Evolutionary conservation across 2,113 vertebrate genomes (phyloP).

Genomic region (Micronycteris hirsuta): DNA sequence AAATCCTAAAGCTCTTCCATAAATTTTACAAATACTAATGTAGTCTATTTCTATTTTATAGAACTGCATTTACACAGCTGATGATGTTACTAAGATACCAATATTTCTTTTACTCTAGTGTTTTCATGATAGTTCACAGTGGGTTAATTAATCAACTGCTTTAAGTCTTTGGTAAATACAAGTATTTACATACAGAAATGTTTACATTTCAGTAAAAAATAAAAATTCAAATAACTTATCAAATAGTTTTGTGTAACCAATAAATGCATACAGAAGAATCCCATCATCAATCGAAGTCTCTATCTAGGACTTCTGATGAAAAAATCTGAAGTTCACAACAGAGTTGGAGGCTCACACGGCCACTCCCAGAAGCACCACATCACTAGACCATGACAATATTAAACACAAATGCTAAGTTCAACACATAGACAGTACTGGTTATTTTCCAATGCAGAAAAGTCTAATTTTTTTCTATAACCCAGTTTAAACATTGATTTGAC

Average conservation of each 20-base stretch:
- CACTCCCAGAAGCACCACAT: not conserved
- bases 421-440: not conserved
- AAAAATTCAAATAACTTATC: not conserved
- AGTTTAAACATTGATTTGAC: not conserved
- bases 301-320: not conserved
- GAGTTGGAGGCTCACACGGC: not conserved
- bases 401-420: not conserved
- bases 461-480: not conserved
- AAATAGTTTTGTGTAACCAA: conserved; percentile 9
- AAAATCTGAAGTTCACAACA: conserved; percentile 11
- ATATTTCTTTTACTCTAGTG: not conserved
- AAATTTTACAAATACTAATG: not conserved
- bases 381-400: not conserved
- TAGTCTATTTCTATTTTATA: not conserved
- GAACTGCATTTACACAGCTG: not conserved
- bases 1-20: not conserved
- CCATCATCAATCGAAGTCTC: not conserved
- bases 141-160: conserved; percentile 19
- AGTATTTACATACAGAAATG: conserved; percentile 18
- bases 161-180: conserved; percentile 65
- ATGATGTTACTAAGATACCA: not conserved
- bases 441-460: conserved; percentile 21
- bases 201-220: conserved; percentile 37
- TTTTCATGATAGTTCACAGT: conserved; percentile 41
- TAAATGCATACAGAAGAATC: not conserved